Conservation (phyloP, 2,888 invertebrate genomes). For the Leptopilina drosophilae region DNA sequence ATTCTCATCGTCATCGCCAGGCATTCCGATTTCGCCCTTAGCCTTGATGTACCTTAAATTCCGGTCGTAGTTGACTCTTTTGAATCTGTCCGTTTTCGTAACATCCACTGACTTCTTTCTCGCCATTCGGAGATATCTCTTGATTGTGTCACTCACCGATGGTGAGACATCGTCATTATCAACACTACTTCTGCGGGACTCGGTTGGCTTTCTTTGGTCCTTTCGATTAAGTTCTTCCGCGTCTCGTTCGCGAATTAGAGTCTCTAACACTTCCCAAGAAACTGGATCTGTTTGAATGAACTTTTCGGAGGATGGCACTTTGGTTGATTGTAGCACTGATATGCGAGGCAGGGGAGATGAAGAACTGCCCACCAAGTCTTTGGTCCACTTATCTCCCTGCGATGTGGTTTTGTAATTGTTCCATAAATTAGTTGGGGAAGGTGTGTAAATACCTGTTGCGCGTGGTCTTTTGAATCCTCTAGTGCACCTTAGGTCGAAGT, state of each 20-base stretch:
- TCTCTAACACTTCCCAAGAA: slow-evolving; percentile 79
- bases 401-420: slow-evolving; percentile 52
- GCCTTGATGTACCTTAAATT: slow-evolving; percentile 90
- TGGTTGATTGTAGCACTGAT: slow-evolving; percentile 82
- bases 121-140: slow-evolving; percentile 91
- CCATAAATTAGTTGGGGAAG: slow-evolving; percentile 68
- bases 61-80: slow-evolving; percentile 91
- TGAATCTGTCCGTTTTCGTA: slow-evolving; percentile 89
- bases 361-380: slow-evolving; percentile 70
- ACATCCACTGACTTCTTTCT: slow-evolving; percentile 91
- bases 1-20: slow-evolving; percentile 87
- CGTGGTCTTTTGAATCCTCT: slow-evolving; percentile 79
- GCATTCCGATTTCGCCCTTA: slow-evolving; percentile 85
- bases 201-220: slow-evolving; percentile 69
- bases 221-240: slow-evolving; percentile 76
- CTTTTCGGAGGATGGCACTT: slow-evolving; percentile 76
- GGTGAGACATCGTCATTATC: slow-evolving; percentile 92
- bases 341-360: slow-evolving; percentile 85
- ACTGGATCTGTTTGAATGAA: slow-evolving; percentile 83
- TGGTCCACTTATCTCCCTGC: slow-evolving; percentile 55
- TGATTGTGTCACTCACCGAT: slow-evolving; percentile 92
- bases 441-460: slow-evolving; percentile 72
- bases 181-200: slow-evolving; percentile 86
- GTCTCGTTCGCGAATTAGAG: slow-evolving; percentile 78
- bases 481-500: slow-evolving; percentile 85